phyloP scores from a whole-genome alignment of 1,140 invertebrate genomes.

The Battus philenor region DNA sequence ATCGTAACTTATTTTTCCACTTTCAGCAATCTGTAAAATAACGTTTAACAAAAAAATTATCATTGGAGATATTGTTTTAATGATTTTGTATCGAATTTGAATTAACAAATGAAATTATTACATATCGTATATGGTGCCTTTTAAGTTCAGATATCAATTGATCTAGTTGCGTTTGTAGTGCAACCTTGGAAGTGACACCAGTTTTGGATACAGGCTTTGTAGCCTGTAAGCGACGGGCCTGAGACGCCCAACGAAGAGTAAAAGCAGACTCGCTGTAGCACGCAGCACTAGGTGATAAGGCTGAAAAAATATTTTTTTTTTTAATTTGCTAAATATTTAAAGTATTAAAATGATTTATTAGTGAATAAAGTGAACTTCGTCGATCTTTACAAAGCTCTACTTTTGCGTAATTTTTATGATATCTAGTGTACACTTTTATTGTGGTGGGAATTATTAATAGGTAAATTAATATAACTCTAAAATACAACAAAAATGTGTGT shows the following conservation, averaged over 20 bases:
- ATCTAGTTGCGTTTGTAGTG: constrained; percentile 64
- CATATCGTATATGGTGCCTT: constrained; percentile 49
- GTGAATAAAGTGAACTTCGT: too few relatives aligned
- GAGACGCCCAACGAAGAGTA: constrained; percentile 82
- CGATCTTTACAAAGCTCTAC: too few relatives aligned
- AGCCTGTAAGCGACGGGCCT: constrained; percentile 79
- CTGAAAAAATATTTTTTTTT: constrained; percentile 47
- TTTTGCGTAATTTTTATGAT: too few relatives aligned
- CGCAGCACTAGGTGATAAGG: constrained; percentile 81
- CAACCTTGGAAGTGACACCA: constrained; percentile 71
- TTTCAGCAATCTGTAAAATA: constrained; percentile 40
- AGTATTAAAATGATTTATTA: constrained; percentile 5
- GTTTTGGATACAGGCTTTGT: constrained; percentile 76
- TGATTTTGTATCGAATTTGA: too few relatives aligned
- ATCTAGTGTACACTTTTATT: too few relatives aligned
- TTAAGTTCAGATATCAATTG: constrained; percentile 41
- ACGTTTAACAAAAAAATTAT: too few relatives aligned
- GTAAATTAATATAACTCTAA: too few relatives aligned
- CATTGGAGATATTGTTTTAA: too few relatives aligned
- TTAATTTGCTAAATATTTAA: background rate
- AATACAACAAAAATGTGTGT: too few relatives aligned
- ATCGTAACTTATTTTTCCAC: constrained; percentile 41
- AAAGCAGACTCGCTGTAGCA: constrained; percentile 84
- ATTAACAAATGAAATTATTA: too few relatives aligned
- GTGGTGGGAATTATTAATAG: too few relatives aligned